Evolutionary conservation across 2,888 invertebrate species (phyloP), one percentile per base, ranked within the genome.

Genomic region (Habrosyne pyritoides): DNA sequence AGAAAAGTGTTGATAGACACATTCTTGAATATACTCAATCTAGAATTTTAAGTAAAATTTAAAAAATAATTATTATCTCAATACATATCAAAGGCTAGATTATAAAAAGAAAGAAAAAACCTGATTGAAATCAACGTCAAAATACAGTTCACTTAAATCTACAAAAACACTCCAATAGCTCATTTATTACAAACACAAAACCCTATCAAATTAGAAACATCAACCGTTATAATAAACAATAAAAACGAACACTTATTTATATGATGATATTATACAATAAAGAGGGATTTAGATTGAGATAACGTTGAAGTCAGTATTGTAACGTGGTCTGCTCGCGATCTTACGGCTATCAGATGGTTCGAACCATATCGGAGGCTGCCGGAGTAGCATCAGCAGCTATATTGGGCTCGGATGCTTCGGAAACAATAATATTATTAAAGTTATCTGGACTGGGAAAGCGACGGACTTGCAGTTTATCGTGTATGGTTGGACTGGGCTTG

Each of bases 241-340:
- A 59, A 77, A 77, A 76, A 77, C 75, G 77, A 75, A 67, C 69
- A 72, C 71, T 78, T 70, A 73, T 83, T 79, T 77, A 71, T 83
- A 82, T 78, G 81, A 75, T 77, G 84, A 84, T 84, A 82, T 77
- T 77, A 80, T 81, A 83, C 83, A 84, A 80, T 84, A 85, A 83
- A 86, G 84, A 82, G 83, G 74, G 78, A 71, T 73, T 72, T 67
- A 77, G 77, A 77, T 79, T 73, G 63, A 77, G 81, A 83, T 84
- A 81, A 77, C 69, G 71, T 68, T 72, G 55, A 58, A 71, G 75
- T 73, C 72, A 66, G 73, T 70, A 71, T 63, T 60, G 69, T 76
- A 71, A 77, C 71, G 72, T 73, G 71, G 73, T 79, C 75, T 73
- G 72, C 74, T 74, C 80, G 73, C 71, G 73, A 69, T 67, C 66